Evolutionary conservation across 2,113 vertebrate species (phyloP), one percentile per base, ranked within the genome.

Genomic region (Labrus mixtus): DNA sequence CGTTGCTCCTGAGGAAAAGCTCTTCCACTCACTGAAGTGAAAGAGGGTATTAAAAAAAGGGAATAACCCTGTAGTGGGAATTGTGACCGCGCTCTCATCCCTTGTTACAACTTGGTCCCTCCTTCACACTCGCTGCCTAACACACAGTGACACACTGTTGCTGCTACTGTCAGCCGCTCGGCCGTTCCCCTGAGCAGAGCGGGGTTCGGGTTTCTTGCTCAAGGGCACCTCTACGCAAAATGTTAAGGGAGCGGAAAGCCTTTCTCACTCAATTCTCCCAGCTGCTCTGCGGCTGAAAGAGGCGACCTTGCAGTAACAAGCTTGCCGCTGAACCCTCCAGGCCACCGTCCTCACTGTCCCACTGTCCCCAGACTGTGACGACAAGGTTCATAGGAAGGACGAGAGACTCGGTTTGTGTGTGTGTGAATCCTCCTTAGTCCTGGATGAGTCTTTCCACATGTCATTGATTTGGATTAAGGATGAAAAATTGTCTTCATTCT

Each of bases 251-350:
- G 83, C 53, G 16, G 68, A 82, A 83, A 87, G 63, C 59, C 72
- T 82, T 86, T 86, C 70, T 80, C 86, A 82, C 88, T 86, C 86
- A 67, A 85, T 87, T 90, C 58, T 76, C 67, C 71, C 79, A 65
- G 76, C 76, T 62, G 69, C 59, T 76, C 33, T 69, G 65, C 70
- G 43, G 79, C 58, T 61, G 59, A 63, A 64, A 75, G 71, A 73
- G 61, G 50, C 58, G 54, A 88, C 90, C 76, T 85, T 85, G 76
- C 69, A 19, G 33, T 70, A 83, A 85, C 81, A 63, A 83, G 85
- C 75, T 81, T 64, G 22, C 23, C 10, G 71, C 59, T 82, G 73
- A 79, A 81, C 79, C 48, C 83, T 82, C 45, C 53, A 60, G 79
- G 82, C 77, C 77, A 22, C 57, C 39, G n/a, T 23, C 37, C 20